Conservation (phyloP, 2,888 invertebrate species). For the Hymenopus coronatus region DNA sequence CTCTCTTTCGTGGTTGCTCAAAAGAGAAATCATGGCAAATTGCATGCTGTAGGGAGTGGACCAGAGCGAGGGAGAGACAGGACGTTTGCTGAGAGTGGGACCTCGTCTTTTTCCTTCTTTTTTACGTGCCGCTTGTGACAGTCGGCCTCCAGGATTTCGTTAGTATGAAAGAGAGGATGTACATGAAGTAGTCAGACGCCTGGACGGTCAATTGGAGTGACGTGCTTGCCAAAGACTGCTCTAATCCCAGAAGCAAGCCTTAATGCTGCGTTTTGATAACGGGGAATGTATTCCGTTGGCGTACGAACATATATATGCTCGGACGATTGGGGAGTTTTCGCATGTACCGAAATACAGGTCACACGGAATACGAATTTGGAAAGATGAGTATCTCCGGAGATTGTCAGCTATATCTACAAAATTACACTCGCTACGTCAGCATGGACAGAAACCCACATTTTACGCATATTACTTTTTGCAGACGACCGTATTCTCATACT, state of each 20-base stretch:
- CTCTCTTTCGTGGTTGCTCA: slow-evolving; percentile 7
- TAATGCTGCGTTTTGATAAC: background rate
- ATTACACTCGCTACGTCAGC: no score
- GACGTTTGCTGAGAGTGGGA: background rate
- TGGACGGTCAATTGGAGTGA: background rate
- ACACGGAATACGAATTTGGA: background rate
- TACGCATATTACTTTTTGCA: no score
- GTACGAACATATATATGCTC: background rate
- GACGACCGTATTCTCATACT: no score
- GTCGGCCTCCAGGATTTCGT: background rate
- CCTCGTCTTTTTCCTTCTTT: background rate
- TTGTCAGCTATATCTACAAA: no score
- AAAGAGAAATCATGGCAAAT: slow-evolving; percentile 30
- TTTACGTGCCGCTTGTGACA: background rate
- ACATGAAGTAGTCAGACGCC: background rate
- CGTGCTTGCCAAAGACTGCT: background rate
- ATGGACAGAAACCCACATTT: no score
- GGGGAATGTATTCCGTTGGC: background rate
- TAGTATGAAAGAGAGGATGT: background rate
- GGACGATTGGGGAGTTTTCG: background rate
- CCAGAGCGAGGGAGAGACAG: background rate
- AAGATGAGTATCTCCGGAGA: background rate
- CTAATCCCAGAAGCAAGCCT: background rate
- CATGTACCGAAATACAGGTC: background rate
- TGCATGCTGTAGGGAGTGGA: slow-evolving; percentile 16